Evolutionary conservation across 23 tunicate genomes (phyloP), one percentile per base, ranked within the genome.

Genomic region (Diplosoma virens): DNA sequence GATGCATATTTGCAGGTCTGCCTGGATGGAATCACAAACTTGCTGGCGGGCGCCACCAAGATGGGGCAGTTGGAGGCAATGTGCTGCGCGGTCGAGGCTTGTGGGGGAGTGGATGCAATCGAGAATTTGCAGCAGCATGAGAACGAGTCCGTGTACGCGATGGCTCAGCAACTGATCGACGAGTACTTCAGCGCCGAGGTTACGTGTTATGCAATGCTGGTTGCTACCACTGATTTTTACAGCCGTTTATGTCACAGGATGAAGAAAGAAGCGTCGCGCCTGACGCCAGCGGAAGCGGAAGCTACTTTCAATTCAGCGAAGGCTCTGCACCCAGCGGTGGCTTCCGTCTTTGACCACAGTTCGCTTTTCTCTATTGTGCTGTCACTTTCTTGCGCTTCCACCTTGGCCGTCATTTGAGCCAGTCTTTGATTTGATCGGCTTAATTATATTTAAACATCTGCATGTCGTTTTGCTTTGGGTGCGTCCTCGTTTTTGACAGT

Each of bases 91-190:
- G 77, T 95, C 20, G 99, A 95, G 56, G 91, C 90, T 23, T 91
- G 96, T 58, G 93, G 82, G 0, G 99, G 96, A 18, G 24, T 95
- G 17, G 99, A 95, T 54, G 31, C 54, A 26, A 71, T 95, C 32
- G 99, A 95, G 41, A 29, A 61, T 5, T 77, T 95, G 45, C 99
- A 95, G 54, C 70, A 84, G 29, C 96, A 89, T 45, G 93, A 89
- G 23, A 89, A 95, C 54, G 96, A 88, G 32, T 81, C 71, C 61
- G 85, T 95, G 21, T 95, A 95, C 83, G 55, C 47, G 52, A 84
- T 84, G 93, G 83, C 99, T 30, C 83, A 83, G 0, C 64, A 75
- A 54, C 79, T 94, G 50, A 87, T 94, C 24, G 95, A 88, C 31
- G 34, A 41, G 14, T 94, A 73, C 86, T 94, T 94, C 70, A 67